Base-by-base conservation (phyloP, 2,113 vertebrate genomes). In the Myrmecobius fasciatus region DNA sequence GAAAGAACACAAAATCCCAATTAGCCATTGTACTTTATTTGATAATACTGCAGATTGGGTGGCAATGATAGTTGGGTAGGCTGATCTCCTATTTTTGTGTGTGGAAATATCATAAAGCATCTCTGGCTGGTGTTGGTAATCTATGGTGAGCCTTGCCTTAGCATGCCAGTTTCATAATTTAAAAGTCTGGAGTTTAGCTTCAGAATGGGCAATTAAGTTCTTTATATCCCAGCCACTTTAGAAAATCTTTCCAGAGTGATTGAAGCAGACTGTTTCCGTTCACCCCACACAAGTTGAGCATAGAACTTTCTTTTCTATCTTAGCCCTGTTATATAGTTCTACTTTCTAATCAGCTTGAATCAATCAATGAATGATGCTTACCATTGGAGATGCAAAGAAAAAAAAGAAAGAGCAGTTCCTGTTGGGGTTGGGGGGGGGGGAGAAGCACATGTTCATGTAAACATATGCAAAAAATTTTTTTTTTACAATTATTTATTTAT, bases 211-310 rank as follows among this genome's bases (percentile, higher is more conserved):
- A 6, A 0, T 43, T 31, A 22, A 10, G 31, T n/a, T n/a, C 90
- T 11, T 75, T 54, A 91, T 52, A 91, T 3, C 26, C 0, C 26
- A 24, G 46, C 47, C 10, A 25, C 25, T 8, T 56, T 46, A n/a
- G 25, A 43, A 91, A 67, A 91, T 4, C 0, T 53, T 43, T 53
- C 53, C 5, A 0, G 48, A 28, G 0, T 1, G 14, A 10, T 0
- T 2, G 0, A 24, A 67, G 31, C 60, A 36, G 60, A 67, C 31
- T 67, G 17, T 25, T 56, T 26, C 24, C 12, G 4, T 0, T 49
- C 1, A 0, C 0, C 1, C 22, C 17, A 0, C 0, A 43, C 31
- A 1, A 2, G 0, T 9, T 3, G 24, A 2, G 8, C 20, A 56
- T 3, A 36, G 49, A 24, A 36, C 53, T 2, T 0, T 48, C 11